Evolutionary conservation across 2,113 vertebrate genomes (phyloP).

Genomic region (Notechis scutatus): DNA sequence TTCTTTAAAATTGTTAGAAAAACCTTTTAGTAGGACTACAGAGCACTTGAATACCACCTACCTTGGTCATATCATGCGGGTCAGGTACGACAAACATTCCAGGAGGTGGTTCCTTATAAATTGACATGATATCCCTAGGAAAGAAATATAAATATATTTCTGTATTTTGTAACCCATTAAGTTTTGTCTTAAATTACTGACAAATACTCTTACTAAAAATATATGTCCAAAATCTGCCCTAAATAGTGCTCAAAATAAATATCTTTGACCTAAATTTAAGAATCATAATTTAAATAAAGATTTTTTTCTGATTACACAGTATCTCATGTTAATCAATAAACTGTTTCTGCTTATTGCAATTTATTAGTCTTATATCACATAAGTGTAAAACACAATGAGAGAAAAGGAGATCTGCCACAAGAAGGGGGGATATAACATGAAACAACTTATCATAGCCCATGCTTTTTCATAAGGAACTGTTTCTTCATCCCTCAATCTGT

Average conservation of each 20-base stretch:
- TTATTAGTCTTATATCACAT: not conserved
- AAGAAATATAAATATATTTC: slow-evolving; percentile 22
- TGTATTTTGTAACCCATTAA: not conserved
- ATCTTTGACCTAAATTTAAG: not conserved
- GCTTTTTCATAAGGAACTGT: not conserved
- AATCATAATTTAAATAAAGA: not conserved
- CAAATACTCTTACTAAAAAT: not conserved
- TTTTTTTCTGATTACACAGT: not conserved
- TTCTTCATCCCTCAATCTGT: not conserved
- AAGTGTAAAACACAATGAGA: not conserved
- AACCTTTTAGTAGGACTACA: too few species aligned
- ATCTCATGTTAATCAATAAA: not conserved
- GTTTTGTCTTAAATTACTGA: not conserved
- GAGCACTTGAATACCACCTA: slow-evolving; percentile 67
- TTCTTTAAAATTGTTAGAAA: not conserved
- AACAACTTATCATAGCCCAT: not conserved
- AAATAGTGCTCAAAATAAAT: not conserved
- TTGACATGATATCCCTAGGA: slow-evolving; percentile 96
- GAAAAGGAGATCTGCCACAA: not conserved
- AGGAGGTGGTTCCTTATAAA: slow-evolving; percentile 97
- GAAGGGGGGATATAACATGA: not conserved
- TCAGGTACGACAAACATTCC: slow-evolving; percentile 99
- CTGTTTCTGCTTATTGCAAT: not conserved
- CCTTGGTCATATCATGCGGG: slow-evolving; percentile 99
- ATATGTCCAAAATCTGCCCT: not conserved